phyloP scores from a whole-genome alignment of 2,113 vertebrate species.

The Rhineura floridana region DNA sequence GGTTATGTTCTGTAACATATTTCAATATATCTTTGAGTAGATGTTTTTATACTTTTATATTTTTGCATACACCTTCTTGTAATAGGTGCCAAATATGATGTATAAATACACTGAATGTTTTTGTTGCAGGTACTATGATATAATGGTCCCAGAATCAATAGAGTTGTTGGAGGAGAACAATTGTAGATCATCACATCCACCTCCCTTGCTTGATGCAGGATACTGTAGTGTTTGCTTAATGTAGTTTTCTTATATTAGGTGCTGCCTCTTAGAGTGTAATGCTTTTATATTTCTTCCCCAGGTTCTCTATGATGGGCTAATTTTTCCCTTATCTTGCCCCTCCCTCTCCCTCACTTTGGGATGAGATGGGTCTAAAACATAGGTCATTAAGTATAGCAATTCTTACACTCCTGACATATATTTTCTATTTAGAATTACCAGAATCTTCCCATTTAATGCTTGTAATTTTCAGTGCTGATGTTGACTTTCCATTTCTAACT shows the following conservation, averaged over 20 bases:
- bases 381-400: not conserved
- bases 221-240: not conserved
- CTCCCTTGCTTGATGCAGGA: not conserved
- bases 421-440: conserved; percentile 59
- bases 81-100: not conserved
- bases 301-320: not conserved
- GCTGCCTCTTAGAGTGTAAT: not conserved
- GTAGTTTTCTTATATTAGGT: not conserved
- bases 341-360: no score
- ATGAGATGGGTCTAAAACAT: not conserved
- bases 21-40: no score
- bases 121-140: not conserved
- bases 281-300: not conserved
- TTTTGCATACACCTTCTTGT: no score
- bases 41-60: no score
- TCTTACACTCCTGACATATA: not conserved
- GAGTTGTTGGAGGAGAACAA: not conserved
- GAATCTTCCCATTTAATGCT: not conserved
- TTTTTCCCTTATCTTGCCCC: not conserved
- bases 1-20: no score
- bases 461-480: conserved; percentile 57
- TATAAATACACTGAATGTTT: no score
- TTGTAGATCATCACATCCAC: no score
- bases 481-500: not conserved
- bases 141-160: not conserved